A percentile compares a stretch with the other conserved stretches of the same genome.
Evolutionary conservation across 2,113 vertebrate species (phyloP).

Genomic region (Acrocephalus arundinaceus): DNA sequence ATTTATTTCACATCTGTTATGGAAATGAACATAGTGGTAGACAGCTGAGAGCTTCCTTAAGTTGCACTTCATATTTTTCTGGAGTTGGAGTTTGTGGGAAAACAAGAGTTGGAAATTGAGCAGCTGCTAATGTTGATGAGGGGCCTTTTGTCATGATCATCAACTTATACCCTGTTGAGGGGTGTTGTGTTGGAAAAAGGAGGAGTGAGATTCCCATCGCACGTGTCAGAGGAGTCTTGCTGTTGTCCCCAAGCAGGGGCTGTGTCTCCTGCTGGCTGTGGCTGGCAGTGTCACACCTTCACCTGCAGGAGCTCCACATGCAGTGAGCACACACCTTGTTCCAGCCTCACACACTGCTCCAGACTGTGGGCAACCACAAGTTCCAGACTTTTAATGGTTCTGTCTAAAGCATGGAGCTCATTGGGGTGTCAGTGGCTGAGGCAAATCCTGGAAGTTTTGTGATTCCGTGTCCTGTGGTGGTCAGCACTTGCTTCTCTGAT

Average conservation of each 20-base stretch:
- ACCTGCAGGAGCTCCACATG: not conserved
- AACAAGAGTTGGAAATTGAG: not conserved
- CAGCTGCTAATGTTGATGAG: not conserved
- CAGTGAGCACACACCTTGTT: not conserved
- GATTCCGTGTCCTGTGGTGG: not conserved
- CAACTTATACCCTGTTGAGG: not conserved
- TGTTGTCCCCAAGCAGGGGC: not conserved
- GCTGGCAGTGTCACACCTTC: not conserved
- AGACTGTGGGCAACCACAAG: not conserved
- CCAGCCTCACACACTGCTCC: not conserved
- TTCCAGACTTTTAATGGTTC: not conserved
- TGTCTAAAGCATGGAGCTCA: not conserved
- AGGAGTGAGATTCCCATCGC: not conserved
- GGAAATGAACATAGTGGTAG: not conserved
- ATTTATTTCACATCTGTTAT: slow-evolving; percentile 41
- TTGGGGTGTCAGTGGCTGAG: not conserved
- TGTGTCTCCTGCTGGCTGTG: not conserved
- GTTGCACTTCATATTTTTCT: not conserved
- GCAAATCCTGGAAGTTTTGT: not conserved
- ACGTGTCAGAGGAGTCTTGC: accelerated
- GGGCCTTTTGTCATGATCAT: not conserved
- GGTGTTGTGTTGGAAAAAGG: not conserved
- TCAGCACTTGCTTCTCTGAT: not conserved
- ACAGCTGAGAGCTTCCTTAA: slow-evolving; percentile 38
- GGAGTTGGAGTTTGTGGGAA: slow-evolving; percentile 39